These are phyloP conservation scores for Astreopora myriophthalma DNA, from an alignment of 64 coral and sea anemone species.

Conservation along the genomic window DNA sequence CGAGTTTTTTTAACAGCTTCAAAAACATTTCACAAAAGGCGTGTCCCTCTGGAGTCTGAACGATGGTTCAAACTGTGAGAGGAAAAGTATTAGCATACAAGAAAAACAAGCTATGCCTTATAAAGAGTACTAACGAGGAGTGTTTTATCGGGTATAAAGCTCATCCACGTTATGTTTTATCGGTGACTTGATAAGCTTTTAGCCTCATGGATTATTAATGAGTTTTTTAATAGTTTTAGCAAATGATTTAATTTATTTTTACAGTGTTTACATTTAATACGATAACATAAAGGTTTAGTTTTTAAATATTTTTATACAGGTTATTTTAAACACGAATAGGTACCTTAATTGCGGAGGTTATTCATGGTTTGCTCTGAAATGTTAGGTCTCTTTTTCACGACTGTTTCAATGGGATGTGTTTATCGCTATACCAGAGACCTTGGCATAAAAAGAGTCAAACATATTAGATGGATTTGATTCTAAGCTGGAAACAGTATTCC, in stretches of 20 bases:
- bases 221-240: background rate
- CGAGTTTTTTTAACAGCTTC: too few relatives aligned
- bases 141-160: too few relatives aligned
- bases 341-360: background rate
- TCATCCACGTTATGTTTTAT: too few relatives aligned
- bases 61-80: too few relatives aligned
- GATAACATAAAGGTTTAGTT: background rate
- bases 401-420: constrained; percentile 31
- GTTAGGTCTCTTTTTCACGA: background rate
- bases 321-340: constrained; percentile 7
- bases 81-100: too few relatives aligned
- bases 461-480: background rate
- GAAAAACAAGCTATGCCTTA: too few relatives aligned
- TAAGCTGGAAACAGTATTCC: background rate
- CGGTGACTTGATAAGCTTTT: too few relatives aligned
- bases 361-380: constrained; percentile 10
- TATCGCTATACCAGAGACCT: constrained; percentile 4
- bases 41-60: too few relatives aligned
- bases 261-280: constrained; percentile 10
- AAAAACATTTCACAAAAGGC: too few relatives aligned
- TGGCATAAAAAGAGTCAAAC: background rate
- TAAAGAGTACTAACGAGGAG: too few relatives aligned
- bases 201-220: too few relatives aligned
- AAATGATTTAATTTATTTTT: constrained; percentile 35
- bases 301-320: constrained; percentile 6